Percentiles rank a stretch among this genome's conserved stretches.
These are phyloP conservation scores for Pseudochirops corinnae DNA, from an alignment of 2,797 vertebrate species.

Conservation along the genomic window DNA sequence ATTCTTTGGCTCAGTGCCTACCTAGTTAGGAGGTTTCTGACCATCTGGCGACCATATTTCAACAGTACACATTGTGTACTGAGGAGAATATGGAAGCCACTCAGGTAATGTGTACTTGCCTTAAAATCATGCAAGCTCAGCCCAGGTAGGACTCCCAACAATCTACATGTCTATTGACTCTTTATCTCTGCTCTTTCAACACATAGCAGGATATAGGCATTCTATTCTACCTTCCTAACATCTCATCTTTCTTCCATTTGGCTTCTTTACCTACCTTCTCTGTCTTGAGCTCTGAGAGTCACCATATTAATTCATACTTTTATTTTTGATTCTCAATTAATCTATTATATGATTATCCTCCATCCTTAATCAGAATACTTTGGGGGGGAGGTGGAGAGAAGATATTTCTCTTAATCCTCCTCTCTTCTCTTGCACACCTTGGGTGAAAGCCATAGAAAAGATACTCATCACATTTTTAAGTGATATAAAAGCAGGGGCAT, in stretches of 20 bases:
- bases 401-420: neutral
- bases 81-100: neutral
- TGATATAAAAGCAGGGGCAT: neutral
- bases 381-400: too few relatives aligned
- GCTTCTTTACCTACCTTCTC: neutral
- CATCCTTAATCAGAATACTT: neutral
- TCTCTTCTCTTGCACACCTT: neutral
- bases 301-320: neutral
- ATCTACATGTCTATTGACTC: neutral
- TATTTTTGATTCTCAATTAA: neutral
- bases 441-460: neutral
- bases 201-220: neutral
- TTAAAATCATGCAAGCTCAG: neutral
- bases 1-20: neutral
- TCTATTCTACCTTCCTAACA: neutral
- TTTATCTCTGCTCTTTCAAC: neutral
- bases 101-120: neutral
- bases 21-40: neutral
- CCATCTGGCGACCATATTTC: neutral
- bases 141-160: neutral
- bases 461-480: neutral
- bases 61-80: neutral
- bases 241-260: neutral
- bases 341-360: neutral
- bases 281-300: neutral